Evolutionary conservation across 2,113 vertebrate species (phyloP).

Genomic region (Varanus salvator): DNA sequence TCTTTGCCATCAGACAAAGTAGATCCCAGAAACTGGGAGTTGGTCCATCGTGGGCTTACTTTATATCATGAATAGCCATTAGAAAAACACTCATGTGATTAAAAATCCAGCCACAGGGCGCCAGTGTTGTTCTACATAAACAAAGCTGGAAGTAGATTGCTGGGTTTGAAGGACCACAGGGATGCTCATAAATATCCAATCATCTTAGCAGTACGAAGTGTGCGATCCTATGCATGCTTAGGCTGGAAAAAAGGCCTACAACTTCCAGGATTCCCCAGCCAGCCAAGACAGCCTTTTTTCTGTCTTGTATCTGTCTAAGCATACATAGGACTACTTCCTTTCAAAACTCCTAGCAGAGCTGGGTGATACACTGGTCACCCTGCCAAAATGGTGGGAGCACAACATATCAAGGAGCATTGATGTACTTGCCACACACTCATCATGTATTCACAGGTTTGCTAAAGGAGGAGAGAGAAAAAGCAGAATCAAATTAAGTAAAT

Average conservation of each 20-base stretch:
- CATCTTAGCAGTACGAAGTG: background rate
- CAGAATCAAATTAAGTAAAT: background rate
- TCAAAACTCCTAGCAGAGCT: background rate
- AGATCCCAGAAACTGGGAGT: background rate
- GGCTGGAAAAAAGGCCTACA: too few species aligned
- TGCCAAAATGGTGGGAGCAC: background rate
- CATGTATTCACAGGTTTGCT: background rate
- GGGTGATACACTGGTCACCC: background rate
- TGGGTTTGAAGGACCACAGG: background rate
- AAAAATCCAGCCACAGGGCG: constrained; percentile 54
- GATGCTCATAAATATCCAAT: background rate
- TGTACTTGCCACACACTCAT: background rate
- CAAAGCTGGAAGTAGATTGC: background rate
- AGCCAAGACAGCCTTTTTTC: too few species aligned
- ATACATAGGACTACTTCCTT: background rate
- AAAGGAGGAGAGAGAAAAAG: background rate
- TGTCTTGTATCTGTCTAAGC: too few species aligned
- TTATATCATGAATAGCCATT: background rate
- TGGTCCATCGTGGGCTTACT: background rate
- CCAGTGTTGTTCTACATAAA: constrained; percentile 56
- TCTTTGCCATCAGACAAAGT: background rate
- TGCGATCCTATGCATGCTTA: too few species aligned
- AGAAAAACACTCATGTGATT: constrained; percentile 2
- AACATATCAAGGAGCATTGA: background rate
- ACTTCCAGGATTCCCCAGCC: too few species aligned